Evolutionary conservation across 2,888 invertebrate genomes (phyloP).

Genomic region (Endotricha flammealis): DNA sequence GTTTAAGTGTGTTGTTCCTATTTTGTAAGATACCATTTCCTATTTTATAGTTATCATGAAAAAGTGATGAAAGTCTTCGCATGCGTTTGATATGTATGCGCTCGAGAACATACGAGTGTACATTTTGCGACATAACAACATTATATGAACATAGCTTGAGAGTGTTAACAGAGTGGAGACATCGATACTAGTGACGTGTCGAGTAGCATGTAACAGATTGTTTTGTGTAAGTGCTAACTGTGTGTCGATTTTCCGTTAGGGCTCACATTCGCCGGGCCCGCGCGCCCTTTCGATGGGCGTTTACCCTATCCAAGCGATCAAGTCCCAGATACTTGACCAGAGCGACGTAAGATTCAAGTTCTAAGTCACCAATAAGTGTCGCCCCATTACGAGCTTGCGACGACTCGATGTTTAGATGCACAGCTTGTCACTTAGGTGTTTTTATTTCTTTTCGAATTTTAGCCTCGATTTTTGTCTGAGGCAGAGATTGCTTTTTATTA

Average conservation of each 20-base stretch:
- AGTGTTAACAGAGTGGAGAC: conserved; percentile 44
- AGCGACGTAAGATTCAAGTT: conserved; percentile 90
- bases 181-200: conserved; percentile 47
- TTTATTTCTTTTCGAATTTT: conserved; percentile 32
- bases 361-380: conserved; percentile 54
- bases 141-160: conserved; percentile 48
- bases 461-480: conserved; percentile 10
- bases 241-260: conserved; percentile 82
- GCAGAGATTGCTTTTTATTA: conserved; percentile 17
- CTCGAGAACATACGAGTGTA: conserved; percentile 27
- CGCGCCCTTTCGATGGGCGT: conserved; percentile 93
- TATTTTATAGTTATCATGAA: conserved; percentile 24
- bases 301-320: conserved; percentile 92
- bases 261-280: conserved; percentile 94
- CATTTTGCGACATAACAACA: conserved; percentile 36
- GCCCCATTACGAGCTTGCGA: conserved; percentile 65
- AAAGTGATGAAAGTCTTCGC: conserved; percentile 34
- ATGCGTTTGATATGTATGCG: conserved; percentile 49
- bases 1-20: conserved; percentile 40
- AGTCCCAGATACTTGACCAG: conserved; percentile 91
- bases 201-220: conserved; percentile 64
- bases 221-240: conserved; percentile 80
- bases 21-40: conserved; percentile 35
- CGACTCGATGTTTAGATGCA: conserved; percentile 75
- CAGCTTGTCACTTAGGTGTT: conserved; percentile 75